phyloP scores from a whole-genome alignment of 2,113 vertebrate genomes.

The Connochaetes taurinus region DNA sequence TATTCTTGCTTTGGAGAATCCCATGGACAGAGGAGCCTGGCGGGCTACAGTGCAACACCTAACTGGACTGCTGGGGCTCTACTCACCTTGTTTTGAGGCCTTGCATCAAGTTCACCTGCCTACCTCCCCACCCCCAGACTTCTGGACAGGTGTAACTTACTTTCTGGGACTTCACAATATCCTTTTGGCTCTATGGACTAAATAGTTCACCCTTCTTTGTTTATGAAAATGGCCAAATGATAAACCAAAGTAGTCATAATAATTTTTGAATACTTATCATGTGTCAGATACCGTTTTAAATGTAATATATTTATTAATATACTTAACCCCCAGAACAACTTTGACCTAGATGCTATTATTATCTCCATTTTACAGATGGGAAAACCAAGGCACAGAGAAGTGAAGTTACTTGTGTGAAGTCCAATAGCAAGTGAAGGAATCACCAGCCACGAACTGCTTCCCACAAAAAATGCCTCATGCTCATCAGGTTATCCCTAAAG shows the following conservation, averaged over 20 bases:
- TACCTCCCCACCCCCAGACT: not conserved
- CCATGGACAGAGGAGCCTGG: not conserved
- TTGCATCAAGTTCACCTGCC: not conserved
- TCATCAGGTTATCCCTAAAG: not conserved
- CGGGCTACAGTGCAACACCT: not conserved
- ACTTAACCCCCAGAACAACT: slow-evolving; percentile 3
- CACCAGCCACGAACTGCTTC: not conserved
- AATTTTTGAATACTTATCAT: not conserved
- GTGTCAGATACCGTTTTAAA: not conserved
- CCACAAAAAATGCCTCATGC: not conserved
- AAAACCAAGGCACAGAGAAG: not conserved
- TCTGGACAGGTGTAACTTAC: not conserved
- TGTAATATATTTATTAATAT: not conserved
- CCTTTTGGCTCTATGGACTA: not conserved
- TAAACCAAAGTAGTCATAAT: not conserved
- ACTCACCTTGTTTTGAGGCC: not conserved
- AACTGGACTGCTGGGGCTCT: not conserved
- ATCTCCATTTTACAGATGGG: not conserved
- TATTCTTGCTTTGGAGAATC: not conserved
- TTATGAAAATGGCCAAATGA: not conserved
- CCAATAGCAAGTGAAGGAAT: not conserved
- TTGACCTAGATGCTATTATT: slow-evolving; percentile 5
- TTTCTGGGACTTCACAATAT: not conserved
- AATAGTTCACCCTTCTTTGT: not conserved
- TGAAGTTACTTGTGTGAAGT: not conserved